Evolutionary conservation across 2,113 vertebrate genomes (phyloP).

Genomic region (Petroica traversi): DNA sequence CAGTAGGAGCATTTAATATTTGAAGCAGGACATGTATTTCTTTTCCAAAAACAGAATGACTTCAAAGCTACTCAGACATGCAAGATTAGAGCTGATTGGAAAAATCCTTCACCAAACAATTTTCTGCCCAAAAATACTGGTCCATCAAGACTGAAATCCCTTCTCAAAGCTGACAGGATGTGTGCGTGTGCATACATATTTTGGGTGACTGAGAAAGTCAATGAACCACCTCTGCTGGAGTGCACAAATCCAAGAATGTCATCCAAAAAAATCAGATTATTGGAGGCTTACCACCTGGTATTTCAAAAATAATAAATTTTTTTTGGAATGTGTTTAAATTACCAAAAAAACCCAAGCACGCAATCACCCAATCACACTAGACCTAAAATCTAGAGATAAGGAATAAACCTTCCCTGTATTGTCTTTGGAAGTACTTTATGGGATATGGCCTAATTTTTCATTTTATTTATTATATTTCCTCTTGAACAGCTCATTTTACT

Average conservation of each 20-base stretch:
- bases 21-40: background rate
- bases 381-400: background rate
- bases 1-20: background rate
- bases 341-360: background rate
- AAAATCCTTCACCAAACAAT: conserved; percentile 26
- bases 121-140: background rate
- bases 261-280: background rate
- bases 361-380: background rate
- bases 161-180: background rate
- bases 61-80: background rate
- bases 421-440: background rate
- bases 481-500: background rate
- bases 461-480: background rate
- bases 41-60: background rate
- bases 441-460: background rate
- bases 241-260: background rate
- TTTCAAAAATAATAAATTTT: background rate
- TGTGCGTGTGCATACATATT: background rate
- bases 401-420: background rate
- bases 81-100: background rate
- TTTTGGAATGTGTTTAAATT: background rate
- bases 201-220: background rate
- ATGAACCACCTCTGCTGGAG: background rate
- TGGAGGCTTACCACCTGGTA: background rate
- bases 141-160: background rate